Conservation (phyloP, 2,888 invertebrate species). For the Rhogogaster chlorosoma region DNA sequence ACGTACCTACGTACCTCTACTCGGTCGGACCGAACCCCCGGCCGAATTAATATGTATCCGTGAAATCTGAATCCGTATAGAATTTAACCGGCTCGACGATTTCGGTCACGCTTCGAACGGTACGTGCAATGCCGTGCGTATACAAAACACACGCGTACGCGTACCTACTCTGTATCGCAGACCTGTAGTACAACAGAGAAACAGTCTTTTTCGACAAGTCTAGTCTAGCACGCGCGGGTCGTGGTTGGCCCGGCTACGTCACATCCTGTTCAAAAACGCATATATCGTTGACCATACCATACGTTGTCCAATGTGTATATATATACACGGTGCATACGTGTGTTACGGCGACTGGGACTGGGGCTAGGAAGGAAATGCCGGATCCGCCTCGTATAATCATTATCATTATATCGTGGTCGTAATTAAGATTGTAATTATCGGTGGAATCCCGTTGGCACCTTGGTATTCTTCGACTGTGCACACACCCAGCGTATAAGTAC, state of each 20-base stretch:
- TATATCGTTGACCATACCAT: background rate
- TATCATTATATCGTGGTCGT: background rate
- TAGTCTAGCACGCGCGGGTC: slow-evolving; percentile 7
- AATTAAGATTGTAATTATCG: background rate
- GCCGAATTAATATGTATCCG: background rate
- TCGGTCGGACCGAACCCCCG: background rate
- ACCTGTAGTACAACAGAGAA: background rate
- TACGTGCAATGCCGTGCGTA: background rate
- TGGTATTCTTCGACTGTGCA: background rate
- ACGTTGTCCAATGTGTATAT: background rate
- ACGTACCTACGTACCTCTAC: background rate
- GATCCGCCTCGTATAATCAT: slow-evolving; percentile 10
- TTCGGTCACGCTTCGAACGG: slow-evolving; percentile 1
- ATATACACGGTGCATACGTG: background rate
- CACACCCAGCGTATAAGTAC: too few relatives aligned
- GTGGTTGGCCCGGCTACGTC: background rate
- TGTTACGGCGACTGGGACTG: background rate
- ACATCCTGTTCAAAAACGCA: background rate
- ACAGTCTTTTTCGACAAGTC: background rate
- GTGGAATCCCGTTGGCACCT: background rate
- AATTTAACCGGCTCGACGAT: background rate
- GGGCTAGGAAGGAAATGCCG: slow-evolving; percentile 1
- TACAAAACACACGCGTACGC: too few relatives aligned
- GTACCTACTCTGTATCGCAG: too few relatives aligned
- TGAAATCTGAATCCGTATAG: background rate